These are phyloP conservation scores for Bombycilla garrulus DNA, from an alignment of 2,113 vertebrate genomes.

Conservation along the genomic window DNA sequence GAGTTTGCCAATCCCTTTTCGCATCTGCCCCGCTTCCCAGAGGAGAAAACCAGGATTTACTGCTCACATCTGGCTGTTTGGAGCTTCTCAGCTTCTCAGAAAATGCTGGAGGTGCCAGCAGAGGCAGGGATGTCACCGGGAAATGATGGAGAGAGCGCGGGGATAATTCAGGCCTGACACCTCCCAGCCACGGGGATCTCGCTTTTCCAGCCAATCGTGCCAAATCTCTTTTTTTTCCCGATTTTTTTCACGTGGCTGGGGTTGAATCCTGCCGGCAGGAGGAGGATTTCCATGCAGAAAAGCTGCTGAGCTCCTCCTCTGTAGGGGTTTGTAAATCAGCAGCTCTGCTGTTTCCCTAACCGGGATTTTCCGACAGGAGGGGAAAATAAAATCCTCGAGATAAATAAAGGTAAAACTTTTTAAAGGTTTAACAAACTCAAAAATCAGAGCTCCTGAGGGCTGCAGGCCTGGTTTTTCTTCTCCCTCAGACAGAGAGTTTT, in stretches of 20 bases:
- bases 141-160: neutral
- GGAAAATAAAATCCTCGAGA: neutral
- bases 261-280: neutral
- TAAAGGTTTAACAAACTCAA: neutral
- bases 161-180: neutral
- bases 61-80: neutral
- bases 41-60: neutral
- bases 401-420: constrained; percentile 26
- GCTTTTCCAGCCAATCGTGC: neutral
- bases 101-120: neutral
- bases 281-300: neutral
- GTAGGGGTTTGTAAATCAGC: neutral
- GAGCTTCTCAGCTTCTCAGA: neutral
- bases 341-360: neutral
- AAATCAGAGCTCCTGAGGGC: neutral
- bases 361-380: neutral
- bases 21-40: neutral
- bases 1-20: neutral
- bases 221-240: neutral
- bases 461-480: neutral
- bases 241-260: neutral
- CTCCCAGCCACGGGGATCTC: neutral
- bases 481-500: neutral
- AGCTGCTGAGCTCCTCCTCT: neutral
- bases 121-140: neutral